Conservation (phyloP, 2,888 invertebrate species). For the Myopa tessellatipennis region DNA sequence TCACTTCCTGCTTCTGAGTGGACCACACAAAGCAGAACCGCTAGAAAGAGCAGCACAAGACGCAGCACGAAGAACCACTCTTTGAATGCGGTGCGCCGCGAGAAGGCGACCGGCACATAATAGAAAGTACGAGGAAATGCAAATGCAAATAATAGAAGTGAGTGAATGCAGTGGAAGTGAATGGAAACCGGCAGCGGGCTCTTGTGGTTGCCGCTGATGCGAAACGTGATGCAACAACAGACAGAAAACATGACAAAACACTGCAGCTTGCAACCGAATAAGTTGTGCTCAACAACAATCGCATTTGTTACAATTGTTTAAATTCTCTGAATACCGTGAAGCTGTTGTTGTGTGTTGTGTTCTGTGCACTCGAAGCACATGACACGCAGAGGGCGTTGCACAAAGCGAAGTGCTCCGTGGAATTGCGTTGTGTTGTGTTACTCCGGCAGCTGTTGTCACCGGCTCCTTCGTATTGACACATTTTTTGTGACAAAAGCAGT, state of each 20-base stretch:
- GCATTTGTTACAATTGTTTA: slow-evolving; percentile 30
- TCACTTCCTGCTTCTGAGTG: slow-evolving; percentile 16
- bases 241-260: not conserved
- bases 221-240: slow-evolving; percentile 2
- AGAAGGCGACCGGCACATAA: not conserved
- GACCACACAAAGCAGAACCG: not conserved
- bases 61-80: not conserved
- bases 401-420: not conserved
- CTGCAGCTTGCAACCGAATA: slow-evolving; percentile 1
- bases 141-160: not conserved
- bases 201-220: not conserved
- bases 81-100: slow-evolving; percentile 2
- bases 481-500: not conserved
- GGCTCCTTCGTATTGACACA: not conserved
- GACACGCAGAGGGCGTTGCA: not conserved
- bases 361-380: not conserved
- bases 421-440: too few species aligned
- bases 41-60: not conserved
- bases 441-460: not conserved
- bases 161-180: not conserved
- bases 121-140: not conserved
- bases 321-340: not conserved
- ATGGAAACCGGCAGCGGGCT: not conserved
- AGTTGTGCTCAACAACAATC: slow-evolving; percentile 16
- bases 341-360: not conserved